Conservation (phyloP, 1,140 invertebrate species). For the Pseudachorutes palmiensis region DNA sequence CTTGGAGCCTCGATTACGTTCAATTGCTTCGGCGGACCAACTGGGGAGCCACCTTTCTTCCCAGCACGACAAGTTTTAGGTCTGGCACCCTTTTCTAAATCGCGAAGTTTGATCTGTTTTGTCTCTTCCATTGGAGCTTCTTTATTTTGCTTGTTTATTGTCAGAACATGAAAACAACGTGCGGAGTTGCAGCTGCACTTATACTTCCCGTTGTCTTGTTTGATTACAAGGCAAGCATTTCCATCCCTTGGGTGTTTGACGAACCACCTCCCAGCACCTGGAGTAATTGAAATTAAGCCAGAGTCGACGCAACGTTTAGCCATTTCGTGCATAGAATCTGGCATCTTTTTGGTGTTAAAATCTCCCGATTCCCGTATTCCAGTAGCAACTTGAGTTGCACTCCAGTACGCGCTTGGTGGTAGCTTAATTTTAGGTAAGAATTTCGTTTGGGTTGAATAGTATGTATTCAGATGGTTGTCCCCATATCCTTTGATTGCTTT, state of each 20-base stretch:
- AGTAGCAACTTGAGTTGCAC: not conserved
- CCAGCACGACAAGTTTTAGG: not conserved
- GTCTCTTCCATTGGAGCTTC: not conserved
- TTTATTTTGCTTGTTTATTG: not conserved
- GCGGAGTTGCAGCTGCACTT: not conserved
- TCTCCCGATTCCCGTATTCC: not conserved
- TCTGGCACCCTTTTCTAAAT: not conserved
- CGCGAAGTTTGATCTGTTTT: not conserved
- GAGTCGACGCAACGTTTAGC: not conserved
- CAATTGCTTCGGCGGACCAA: not conserved
- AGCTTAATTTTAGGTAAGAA: not conserved
- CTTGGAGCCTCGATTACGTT: not conserved
- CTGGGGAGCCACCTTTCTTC: not conserved
- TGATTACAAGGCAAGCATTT: not conserved
- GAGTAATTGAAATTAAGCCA: not conserved
- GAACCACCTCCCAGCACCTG: not conserved
- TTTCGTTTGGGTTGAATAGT: not conserved
- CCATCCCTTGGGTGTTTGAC: not conserved
- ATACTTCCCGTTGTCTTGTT: not conserved
- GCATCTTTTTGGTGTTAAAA: not conserved
- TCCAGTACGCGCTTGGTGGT: not conserved
- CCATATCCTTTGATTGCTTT: not conserved
- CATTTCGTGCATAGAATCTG: not conserved
- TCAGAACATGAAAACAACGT: not conserved
- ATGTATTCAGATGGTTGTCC: not conserved